A percentile compares a stretch with the other conserved stretches of the same genome.
These are phyloP conservation scores for Scaptodrosophila lebanonensis DNA, from an alignment of 1,140 invertebrate species.

Conservation along the genomic window DNA sequence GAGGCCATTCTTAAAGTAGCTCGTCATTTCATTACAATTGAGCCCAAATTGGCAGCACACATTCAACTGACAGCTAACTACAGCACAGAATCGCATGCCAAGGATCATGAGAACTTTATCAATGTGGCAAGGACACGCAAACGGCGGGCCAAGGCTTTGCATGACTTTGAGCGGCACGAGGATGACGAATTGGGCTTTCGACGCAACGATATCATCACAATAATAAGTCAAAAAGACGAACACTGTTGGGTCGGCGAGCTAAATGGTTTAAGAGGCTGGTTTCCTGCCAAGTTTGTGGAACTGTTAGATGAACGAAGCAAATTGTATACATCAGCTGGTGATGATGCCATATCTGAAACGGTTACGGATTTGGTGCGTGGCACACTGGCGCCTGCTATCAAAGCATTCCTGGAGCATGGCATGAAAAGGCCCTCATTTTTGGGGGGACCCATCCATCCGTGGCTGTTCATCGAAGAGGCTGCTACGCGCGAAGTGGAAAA, in stretches of 20 bases:
- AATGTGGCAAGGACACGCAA: slow-evolving; percentile 92
- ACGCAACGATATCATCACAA: slow-evolving; percentile 98
- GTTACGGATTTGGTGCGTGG: slow-evolving; percentile 98
- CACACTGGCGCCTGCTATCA: slow-evolving; percentile 94
- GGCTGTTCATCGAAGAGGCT: slow-evolving; percentile 99
- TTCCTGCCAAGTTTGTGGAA: slow-evolving; percentile 99
- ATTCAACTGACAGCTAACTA: slow-evolving; percentile 94
- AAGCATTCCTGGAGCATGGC: slow-evolving; percentile 97
- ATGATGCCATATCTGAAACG: slow-evolving; percentile 96
- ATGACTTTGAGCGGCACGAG: slow-evolving; percentile 97
- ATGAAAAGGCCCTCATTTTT: slow-evolving; percentile 91
- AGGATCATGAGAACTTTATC: slow-evolving; percentile 95
- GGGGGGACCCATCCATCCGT: slow-evolving; percentile 96
- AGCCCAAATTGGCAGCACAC: slow-evolving; percentile 79
- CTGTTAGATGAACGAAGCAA: slow-evolving; percentile 98
- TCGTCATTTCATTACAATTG: slow-evolving; percentile 74
- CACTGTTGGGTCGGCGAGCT: slow-evolving; percentile 99
- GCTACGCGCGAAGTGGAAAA: slow-evolving; percentile 97
- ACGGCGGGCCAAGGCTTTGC: slow-evolving; percentile 92
- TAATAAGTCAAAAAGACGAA: slow-evolving; percentile 98
- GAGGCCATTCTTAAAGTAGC: slow-evolving; percentile 91
- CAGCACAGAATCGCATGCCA: slow-evolving; percentile 94
- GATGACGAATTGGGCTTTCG: slow-evolving; percentile 99
- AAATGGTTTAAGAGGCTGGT: slow-evolving; percentile 98
- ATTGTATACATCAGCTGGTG: slow-evolving; percentile 96